Conservation (phyloP, 2,888 invertebrate species). For the Alcis repandata region DNA sequence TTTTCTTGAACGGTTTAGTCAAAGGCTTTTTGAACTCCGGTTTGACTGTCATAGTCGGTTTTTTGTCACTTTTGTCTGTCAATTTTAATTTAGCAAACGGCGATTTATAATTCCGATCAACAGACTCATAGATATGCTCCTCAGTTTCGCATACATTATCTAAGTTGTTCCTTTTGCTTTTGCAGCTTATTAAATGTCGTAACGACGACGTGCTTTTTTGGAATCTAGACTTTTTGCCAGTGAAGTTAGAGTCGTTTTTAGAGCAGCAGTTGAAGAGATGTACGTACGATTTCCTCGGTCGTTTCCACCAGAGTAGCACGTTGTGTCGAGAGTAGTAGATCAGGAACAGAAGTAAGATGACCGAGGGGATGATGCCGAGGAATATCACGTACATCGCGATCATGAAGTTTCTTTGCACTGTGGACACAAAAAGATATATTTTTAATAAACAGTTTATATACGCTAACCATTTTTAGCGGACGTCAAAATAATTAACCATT, state of each 20-base stretch:
- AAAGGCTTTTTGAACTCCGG: slow-evolving; percentile 46
- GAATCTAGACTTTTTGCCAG: slow-evolving; percentile 49
- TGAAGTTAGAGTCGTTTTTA: slow-evolving; percentile 40
- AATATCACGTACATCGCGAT: slow-evolving; percentile 95
- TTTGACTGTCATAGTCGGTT: slow-evolving; percentile 1
- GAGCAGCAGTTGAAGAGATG: slow-evolving; percentile 52
- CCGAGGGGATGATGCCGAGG: slow-evolving; percentile 93
- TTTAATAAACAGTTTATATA: background rate
- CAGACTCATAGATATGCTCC: slow-evolving; percentile 14
- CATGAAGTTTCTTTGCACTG: slow-evolving; percentile 92
- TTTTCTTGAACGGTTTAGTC: slow-evolving; percentile 65
- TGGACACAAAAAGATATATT: slow-evolving; percentile 22
- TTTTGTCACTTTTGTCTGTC: background rate
- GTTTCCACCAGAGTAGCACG: slow-evolving; percentile 84
- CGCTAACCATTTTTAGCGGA: too few species aligned
- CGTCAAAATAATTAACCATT: too few species aligned
- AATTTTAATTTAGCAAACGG: slow-evolving; percentile 8
- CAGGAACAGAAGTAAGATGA: slow-evolving; percentile 89
- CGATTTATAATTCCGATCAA: background rate
- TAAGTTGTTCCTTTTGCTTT: slow-evolving; percentile 14
- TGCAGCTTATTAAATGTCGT: slow-evolving; percentile 34
- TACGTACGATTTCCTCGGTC: slow-evolving; percentile 85
- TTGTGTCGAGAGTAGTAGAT: slow-evolving; percentile 92
- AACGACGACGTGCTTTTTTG: slow-evolving; percentile 46
- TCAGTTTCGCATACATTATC: slow-evolving; percentile 31